Evolutionary conservation across 2,113 vertebrate genomes (phyloP), one percentile per base, ranked within the genome.

Genomic region (western clawed frog (Xenopus tropicalis)): DNA sequence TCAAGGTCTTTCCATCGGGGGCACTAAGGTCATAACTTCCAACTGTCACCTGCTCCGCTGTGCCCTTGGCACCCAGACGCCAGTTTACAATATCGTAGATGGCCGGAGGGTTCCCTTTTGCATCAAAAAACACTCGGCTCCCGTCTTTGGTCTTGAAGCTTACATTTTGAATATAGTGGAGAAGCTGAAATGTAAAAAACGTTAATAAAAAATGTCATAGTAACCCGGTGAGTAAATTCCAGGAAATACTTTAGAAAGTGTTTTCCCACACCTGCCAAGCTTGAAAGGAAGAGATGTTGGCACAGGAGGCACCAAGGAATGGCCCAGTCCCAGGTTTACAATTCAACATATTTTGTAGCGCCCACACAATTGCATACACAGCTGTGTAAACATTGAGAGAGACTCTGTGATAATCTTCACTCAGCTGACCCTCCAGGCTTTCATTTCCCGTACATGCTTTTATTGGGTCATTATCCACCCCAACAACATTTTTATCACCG

Each of bases 241-340:
- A 37, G 25, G 3, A n/a, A n/a, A n/a, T n/a, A n/a, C n/a, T n/a
- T n/a, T n/a, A 37, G 5, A 4, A 37, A 37, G 5, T 37, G 46
- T 3, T 1, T 16, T 66, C 74, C 29, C 6, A 9, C 66, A 78
- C 83, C 78, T 81, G 67, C 82, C 79, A 81, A 3, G 70, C 71
- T 12, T 64, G 48, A 24, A 79, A 51, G 3, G 52, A 51, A 21
- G 1, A 3, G 11, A 67, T 24, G 4, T 69, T 51, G 13, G 25
- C 11, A 37, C 72, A 37, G 1, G 5, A 12, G 14, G 57, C 44
- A 0, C 21, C 14, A 11, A 1, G 43, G 1, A 58, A 58, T 20
- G 61, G 72, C 1, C 77, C 77, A 44, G 3, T 22, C 29, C 29
- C 42, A 1, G 11, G 14, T 25, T 51, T 57, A 22, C 77, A 75